Base-by-base conservation (phyloP, 92 coral and sea anemone genomes). In the Palythoa heliodiscus region DNA sequence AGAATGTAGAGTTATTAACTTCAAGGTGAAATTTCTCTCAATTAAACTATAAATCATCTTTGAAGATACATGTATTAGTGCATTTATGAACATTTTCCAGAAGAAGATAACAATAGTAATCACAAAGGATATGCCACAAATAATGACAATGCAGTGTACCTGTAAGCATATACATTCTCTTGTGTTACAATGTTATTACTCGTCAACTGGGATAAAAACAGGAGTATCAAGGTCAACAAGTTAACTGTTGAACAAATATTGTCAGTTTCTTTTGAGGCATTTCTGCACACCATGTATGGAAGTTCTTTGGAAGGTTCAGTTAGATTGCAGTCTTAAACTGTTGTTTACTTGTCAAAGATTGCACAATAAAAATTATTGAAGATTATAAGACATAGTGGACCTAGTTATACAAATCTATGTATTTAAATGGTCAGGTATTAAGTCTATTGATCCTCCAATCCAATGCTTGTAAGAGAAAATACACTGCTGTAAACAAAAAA, bases 11-110 rank as follows among this genome's bases (percentile, higher is more conserved):
- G 66, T 76, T 63, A 76, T 57, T 76, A 76, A 76, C 60, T 76
- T 76, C 82, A 76, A 47, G 52, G 82, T 76, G 82, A 57, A 76
- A 76, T 76, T 76, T 76, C 82, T 76, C 82, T 63, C 82, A 29
- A 76, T 57, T 76, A 53, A 76, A 76, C 82, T 76, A 53, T 43
- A 76, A 76, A 76, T 53, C 82, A 39, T 76, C 82, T 76, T 76
- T 76, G 82, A 76, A 76, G 68, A 61, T 61, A 61, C 68, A 61
- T 61, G 82, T 39, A 76, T 76, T 29, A 76, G 82, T 39, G 82
- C 66, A 63, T 43, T 76, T 63, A 76, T 76, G 82, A 76, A 76
- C 82, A 76, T 76, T 76, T 76, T 63, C 63, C 58, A 43, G 37
- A 76, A 61, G 68, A 61, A 61, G 68, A 61, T 61, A 61, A 61